Evolutionary conservation across 1,140 invertebrate genomes (phyloP).

Genomic region (Stenopsyche tienmushanensis): DNA sequence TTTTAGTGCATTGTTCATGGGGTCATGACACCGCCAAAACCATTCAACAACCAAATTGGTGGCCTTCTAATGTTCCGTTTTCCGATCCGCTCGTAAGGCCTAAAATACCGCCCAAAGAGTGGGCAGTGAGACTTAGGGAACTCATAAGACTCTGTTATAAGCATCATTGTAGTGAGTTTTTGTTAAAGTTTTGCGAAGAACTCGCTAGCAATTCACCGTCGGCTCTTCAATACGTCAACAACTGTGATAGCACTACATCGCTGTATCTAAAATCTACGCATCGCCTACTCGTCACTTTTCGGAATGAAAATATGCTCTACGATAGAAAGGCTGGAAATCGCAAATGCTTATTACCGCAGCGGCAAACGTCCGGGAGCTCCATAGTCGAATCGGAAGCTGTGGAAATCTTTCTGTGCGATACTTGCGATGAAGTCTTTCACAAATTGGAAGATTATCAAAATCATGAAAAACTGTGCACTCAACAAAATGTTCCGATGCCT

Average conservation of each 20-base stretch:
- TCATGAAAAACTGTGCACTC: constrained; percentile 51
- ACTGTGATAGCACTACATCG: constrained; percentile 72
- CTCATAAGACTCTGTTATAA: constrained; percentile 70
- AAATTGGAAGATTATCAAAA: constrained; percentile 48
- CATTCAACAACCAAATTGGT: constrained; percentile 65
- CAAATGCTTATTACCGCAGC: constrained; percentile 32
- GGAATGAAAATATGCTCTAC: constrained; percentile 70
- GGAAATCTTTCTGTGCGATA: constrained; percentile 73
- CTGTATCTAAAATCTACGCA: constrained; percentile 64
- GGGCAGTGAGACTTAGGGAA: constrained; percentile 63
- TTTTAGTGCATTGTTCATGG: constrained; percentile 73
- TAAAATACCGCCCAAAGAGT: constrained; percentile 56
- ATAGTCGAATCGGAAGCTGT: constrained; percentile 56
- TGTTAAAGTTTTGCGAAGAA: constrained; percentile 69
- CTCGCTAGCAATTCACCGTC: constrained; percentile 64
- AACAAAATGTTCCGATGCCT: neutral
- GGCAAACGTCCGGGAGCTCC: constrained; percentile 17
- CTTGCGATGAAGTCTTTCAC: constrained; percentile 64
- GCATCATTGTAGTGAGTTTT: constrained; percentile 69
- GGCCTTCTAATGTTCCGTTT: constrained; percentile 66
- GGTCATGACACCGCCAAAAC: constrained; percentile 62
- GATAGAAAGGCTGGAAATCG: constrained; percentile 41
- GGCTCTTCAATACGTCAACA: constrained; percentile 67
- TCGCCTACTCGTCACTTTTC: constrained; percentile 69
- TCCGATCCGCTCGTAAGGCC: constrained; percentile 63